These are phyloP conservation scores for Pyrgilauda ruficollis DNA, from an alignment of 2,113 vertebrate genomes.

Conservation along the genomic window DNA sequence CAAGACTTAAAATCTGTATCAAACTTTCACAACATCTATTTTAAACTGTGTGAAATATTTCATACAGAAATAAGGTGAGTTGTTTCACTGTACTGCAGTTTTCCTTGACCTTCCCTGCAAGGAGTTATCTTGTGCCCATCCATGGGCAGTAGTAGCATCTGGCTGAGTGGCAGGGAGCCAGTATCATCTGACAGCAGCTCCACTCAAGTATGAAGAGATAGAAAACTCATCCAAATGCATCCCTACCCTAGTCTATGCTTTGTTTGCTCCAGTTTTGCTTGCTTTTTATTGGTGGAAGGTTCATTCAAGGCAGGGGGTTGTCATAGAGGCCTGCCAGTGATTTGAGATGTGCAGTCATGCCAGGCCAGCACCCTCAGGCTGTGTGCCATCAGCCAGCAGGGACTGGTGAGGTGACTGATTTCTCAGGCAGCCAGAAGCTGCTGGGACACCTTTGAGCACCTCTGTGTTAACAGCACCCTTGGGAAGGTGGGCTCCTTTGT, in stretches of 20 bases:
- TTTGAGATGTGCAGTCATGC: neutral
- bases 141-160: neutral
- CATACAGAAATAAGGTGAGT: neutral
- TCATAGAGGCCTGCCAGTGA: accelerated
- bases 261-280: neutral
- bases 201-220: neutral
- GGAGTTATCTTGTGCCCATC: neutral
- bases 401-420: accelerated
- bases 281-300: neutral
- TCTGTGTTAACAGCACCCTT: neutral
- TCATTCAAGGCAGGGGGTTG: neutral
- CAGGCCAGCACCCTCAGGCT: neutral
- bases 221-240: neutral
- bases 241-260: neutral
- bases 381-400: neutral
- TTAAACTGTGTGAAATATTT: neutral
- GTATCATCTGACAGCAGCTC: neutral
- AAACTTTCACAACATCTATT: neutral
- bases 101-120: neutral
- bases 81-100: neutral
- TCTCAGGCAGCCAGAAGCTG: neutral
- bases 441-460: neutral
- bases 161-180: neutral
- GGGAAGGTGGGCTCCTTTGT: neutral
- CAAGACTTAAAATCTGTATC: neutral